Evolutionary conservation across 2,113 vertebrate genomes (phyloP), one percentile per base, ranked within the genome.

Genomic region (Dromiciops gliroides): DNA sequence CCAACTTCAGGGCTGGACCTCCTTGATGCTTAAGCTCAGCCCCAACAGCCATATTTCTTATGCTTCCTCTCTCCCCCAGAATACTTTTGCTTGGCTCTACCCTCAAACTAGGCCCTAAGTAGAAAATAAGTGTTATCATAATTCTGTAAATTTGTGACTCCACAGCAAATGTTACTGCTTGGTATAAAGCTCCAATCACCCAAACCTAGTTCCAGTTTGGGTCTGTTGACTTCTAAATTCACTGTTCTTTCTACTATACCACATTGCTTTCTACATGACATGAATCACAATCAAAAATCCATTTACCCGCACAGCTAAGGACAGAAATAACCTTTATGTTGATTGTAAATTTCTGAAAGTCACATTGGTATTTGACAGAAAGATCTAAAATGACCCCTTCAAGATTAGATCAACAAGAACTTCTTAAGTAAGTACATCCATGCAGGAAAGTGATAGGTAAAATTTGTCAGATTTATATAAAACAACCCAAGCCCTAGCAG

Each of bases 341-440:
- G 6, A 52, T 0, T 25, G 6, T 0, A 31, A 53, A 92, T 37
- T 92, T 95, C 50, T 26, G 24, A 90, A 95, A 94, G 2, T 24
- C 92, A 94, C 94, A 83, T 23, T 83, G 49, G 1, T 28, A 92
- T 67, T 51, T 96, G 14, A 50, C 94, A 75, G 92, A 3, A 91
- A 92, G 2, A 16, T 50, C 5, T 19, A 37, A 90, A 92, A 51
- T 89, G 28, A 75, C 26, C 44, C 93, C 91, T 93, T 52, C 0
- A 37, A 91, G n/a, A 92, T 12, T 47, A 60, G 8, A 49, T 67
- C 1, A 0, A 31, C 9, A 28, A 90, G 26, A 90, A 50, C 48
- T 28, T 23, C 22, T 44, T 23, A 44, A 83, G 44, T 90, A 25
- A 49, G 25, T 89, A 89, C 3, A 48, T 12, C 89, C 28, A 90